Base-by-base conservation (phyloP, 2,888 invertebrate genomes). In the Steinernema hermaphroditum region DNA sequence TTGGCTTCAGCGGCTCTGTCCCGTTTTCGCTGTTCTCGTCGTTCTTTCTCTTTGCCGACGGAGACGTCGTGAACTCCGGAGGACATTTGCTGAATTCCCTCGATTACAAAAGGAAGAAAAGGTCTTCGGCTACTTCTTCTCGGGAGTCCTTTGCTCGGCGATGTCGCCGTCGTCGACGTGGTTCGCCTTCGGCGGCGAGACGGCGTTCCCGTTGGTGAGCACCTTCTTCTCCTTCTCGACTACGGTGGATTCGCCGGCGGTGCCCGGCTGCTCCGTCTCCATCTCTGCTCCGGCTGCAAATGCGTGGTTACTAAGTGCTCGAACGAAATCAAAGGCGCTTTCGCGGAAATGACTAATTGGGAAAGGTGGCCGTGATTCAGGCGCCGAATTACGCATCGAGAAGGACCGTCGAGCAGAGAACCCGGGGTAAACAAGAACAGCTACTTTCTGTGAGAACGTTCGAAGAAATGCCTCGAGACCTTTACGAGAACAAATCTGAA, bases 141-240 rank as follows among this genome's bases (percentile, higher is more conserved):
- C 54, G 24, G 54, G 24, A 2, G 32, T 12, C 8, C 4, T 27
- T 32, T 32, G 27, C 62, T 62, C 32, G 32, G 62, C 1, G 29
- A 32, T 12, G 27, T 62, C 62, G 62, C 62, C 62, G 29, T 62
- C 62, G 2, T 54, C 54, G 27, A 27, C 24, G 62, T 62, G 62
- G 34, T 32, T 62, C 24, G 54, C 22, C 32, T 62, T 62, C 16
- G 62, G 62, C 6, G 62, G 32, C 6, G 62, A 29, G 62, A 27
- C n/a, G n/a, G n/a, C 62, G 32, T 62, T 62, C 27, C 62, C 62
- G 16, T 62, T 62, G 32, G 62, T 62, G 1, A 62, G 62, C 4
- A 62, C 62, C 34, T 62, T 62, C 62, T 62, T 62, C 62, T 62
- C 62, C 54, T 54, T 49, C 49, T 49, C 49, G 19, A 19, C 9